Conservation (phyloP, 2,888 invertebrate species). For the Chirona hameri region DNA sequence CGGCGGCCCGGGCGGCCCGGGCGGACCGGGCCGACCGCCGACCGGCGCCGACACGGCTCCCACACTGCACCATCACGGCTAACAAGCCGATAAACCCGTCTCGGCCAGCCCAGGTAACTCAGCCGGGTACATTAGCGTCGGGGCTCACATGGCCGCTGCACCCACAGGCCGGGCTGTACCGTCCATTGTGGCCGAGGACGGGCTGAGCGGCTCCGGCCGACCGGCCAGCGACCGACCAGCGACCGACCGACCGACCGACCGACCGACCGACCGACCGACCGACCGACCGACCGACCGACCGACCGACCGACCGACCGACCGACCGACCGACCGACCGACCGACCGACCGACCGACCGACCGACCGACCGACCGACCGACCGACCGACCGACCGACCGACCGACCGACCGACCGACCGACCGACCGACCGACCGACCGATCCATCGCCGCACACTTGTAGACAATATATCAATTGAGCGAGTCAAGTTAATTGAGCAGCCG, state of each 20-base stretch:
- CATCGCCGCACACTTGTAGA: neutral
- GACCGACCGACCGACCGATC: neutral
- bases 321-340: neutral
- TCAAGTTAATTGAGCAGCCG: neutral
- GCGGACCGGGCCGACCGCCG: neutral
- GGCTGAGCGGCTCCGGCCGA: too few species aligned
- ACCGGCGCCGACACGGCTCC: neutral
- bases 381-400: neutral
- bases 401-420: neutral
- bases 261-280: neutral
- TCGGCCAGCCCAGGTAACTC: neutral
- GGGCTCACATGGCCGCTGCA: neutral
- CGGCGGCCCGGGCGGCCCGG: neutral
- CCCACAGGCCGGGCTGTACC: too few species aligned
- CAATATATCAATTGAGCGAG: constrained; percentile 27
- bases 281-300: neutral
- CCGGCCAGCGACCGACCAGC: too few species aligned
- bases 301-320: neutral
- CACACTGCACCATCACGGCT: neutral
- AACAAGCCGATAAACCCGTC: neutral
- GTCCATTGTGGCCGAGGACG: too few species aligned
- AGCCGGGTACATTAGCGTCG: neutral
- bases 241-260: too few species aligned
- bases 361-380: neutral
- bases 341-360: neutral